Conservation (phyloP, 2,113 vertebrate genomes). For the Thunnus maccoyii region DNA sequence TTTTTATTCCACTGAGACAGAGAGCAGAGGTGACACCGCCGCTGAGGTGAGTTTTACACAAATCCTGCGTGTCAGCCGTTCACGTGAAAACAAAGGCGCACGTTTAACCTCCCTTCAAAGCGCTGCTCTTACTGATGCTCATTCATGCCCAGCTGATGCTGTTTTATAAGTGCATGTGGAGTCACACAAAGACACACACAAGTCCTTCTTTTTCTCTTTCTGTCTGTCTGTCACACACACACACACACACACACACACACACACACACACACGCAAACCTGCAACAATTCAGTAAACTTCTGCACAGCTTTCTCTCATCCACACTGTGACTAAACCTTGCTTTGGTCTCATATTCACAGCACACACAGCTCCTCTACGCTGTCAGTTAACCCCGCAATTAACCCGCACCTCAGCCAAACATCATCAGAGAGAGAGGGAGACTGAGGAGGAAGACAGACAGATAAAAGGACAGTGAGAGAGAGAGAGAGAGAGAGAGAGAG, state of each 20-base stretch:
- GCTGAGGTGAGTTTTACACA: conserved; percentile 66
- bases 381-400: conserved; percentile 76
- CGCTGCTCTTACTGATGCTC: conserved; percentile 58
- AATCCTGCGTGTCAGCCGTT: conserved; percentile 66
- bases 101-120: conserved; percentile 69
- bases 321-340: conserved; percentile 58
- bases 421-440: conserved; percentile 63
- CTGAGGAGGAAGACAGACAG: conserved; percentile 34
- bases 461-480: neutral
- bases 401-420: conserved; percentile 70
- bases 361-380: conserved; percentile 51
- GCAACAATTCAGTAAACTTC: conserved; percentile 11
- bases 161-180: conserved; percentile 41
- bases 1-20: conserved; percentile 23
- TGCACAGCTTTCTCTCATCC: conserved; percentile 2
- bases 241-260: conserved; percentile 21
- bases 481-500: neutral
- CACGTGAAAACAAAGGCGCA: conserved; percentile 71
- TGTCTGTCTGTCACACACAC: neutral
- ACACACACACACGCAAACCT: conserved; percentile 31
- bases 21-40: conserved; percentile 55
- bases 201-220: conserved; percentile 4
- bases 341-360: conserved; percentile 66
- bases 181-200: conserved; percentile 37
- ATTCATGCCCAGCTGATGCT: conserved; percentile 53